Percentiles rank a stretch among this genome's conserved stretches.
phyloP scores from a whole-genome alignment of 2,797 vertebrate species.

The Carapus acus region DNA sequence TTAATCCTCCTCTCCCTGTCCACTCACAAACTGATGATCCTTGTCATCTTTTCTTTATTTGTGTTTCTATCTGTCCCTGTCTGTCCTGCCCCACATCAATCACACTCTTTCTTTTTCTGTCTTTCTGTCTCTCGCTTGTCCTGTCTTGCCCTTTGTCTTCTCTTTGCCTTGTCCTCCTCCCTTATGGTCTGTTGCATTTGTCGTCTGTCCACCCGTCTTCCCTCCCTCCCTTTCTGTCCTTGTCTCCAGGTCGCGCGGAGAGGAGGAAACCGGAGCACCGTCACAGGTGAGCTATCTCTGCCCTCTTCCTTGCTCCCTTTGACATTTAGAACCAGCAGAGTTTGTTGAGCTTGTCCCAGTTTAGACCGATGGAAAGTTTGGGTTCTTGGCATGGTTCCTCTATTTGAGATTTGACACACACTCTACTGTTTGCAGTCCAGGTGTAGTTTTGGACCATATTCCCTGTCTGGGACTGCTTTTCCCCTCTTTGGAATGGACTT shows the following conservation, averaged over 20 bases:
- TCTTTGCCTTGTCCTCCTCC: no score
- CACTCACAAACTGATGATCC: no score
- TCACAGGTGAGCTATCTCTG: conserved; percentile 46
- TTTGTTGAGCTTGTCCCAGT: conserved; percentile 1
- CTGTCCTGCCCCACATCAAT: no score
- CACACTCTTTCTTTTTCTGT: not conserved
- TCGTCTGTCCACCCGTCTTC: not conserved
- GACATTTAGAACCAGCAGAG: not conserved
- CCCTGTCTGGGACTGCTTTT: conserved; percentile 4
- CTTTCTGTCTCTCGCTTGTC: not conserved
- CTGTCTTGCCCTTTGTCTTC: no score
- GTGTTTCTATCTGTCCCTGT: no score
- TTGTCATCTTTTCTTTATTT: no score
- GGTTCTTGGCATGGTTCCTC: no score
- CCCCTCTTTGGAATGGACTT: conserved; percentile 20
- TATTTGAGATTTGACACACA: no score
- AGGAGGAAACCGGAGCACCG: conserved; percentile 63
- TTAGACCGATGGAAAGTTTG: no score
- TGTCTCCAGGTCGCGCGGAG: conserved; percentile 51
- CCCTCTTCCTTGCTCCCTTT: not conserved
- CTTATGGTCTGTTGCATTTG: not conserved
- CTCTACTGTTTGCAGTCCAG: no score
- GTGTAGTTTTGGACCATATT: conserved; percentile 1
- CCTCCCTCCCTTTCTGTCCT: not conserved
- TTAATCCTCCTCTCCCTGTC: no score